Base-by-base conservation (phyloP, 2,888 invertebrate genomes). In the Melieria crassipennis region DNA sequence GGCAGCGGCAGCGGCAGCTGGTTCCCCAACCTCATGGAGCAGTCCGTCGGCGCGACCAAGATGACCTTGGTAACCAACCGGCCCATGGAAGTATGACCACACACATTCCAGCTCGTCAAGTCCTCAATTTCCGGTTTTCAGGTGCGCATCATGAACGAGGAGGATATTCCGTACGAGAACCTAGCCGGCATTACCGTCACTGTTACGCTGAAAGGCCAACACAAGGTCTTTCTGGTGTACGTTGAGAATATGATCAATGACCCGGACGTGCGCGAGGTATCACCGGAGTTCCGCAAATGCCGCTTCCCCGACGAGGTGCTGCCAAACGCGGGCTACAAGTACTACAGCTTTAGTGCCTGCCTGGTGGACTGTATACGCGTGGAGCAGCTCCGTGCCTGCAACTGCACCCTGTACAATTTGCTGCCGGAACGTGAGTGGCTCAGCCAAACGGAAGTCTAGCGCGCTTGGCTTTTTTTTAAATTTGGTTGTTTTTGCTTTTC, bases 291-390 rank as follows among this genome's bases (percentile, higher is more conserved):
- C 77, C 89, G 94, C 13, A 90, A 91, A 52, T 94, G 94, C 79
- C 89, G 90, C n/a, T 94, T 92, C 80, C 87, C 89, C 48, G 86
- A 91, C 61, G 94, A 94, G 83, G 70, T 79, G 0, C 89, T 89
- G 13, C 85, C 89, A 64, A 84, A 88, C 7, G 88, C 89, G 4
- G 83, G 91, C 0, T 92, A 91, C 79, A 88, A 89, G 1, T 87
- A 88, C 55, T 93, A 94, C 82, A 93, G 93, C 61, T 93, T 91
- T 82, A 92, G 91, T 78, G 89, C 91, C 1, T 94, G 94, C 82
- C 89, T 90, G 4, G 89, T 91, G 0, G 90, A 91, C 58, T 93
- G 93, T 78, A 86, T 92, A 50, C 91, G 92, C 77, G 81, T 85
- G 13, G 89, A 89, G 0, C 92, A 93, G 78, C 78, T 91, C 56